phyloP scores from a whole-genome alignment of 1,140 invertebrate genomes.

The Berghia stephanieae region DNA sequence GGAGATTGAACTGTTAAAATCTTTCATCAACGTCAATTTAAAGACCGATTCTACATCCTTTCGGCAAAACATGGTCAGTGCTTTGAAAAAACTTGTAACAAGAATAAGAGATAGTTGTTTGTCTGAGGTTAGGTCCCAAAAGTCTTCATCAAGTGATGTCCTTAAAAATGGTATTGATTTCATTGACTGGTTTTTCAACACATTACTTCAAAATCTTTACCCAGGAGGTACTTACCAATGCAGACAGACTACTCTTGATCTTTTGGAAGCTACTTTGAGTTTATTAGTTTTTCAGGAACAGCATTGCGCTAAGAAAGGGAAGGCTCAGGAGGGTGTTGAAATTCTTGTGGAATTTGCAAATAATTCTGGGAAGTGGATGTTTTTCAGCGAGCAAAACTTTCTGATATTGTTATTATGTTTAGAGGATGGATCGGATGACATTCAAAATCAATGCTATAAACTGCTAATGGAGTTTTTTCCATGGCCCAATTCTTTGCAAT shows the following conservation, averaged over 20 bases:
- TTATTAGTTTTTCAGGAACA: slow-evolving; percentile 38
- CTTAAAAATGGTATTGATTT: slow-evolving; percentile 46
- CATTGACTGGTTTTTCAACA: slow-evolving; percentile 68
- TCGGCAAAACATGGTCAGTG: slow-evolving; percentile 49
- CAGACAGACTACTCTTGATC: slow-evolving; percentile 51
- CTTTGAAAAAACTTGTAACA: slow-evolving; percentile 47
- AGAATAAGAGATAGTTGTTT: slow-evolving; percentile 50
- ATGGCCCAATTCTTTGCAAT: slow-evolving; percentile 33
- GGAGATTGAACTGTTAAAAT: slow-evolving; percentile 47
- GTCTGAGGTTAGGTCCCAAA: slow-evolving; percentile 42
- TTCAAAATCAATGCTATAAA: slow-evolving; percentile 64
- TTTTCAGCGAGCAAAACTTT: slow-evolving; percentile 40
- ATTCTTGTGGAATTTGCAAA: slow-evolving; percentile 45
- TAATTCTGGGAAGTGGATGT: slow-evolving; percentile 45
- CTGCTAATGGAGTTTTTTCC: slow-evolving; percentile 67
- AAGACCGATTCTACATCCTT: slow-evolving; percentile 61
- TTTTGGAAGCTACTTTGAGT: slow-evolving; percentile 49
- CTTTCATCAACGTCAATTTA: slow-evolving; percentile 51
- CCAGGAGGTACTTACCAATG: slow-evolving; percentile 72
- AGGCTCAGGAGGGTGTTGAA: slow-evolving; percentile 37
- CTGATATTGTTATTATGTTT: slow-evolving; percentile 47
- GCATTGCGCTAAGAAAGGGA: slow-evolving; percentile 32
- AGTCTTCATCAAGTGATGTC: background rate
- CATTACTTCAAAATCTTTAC: slow-evolving; percentile 68
- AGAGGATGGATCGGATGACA: slow-evolving; percentile 60